phyloP scores from a whole-genome alignment of 2,888 invertebrate species.

The Megamerina dolium region DNA sequence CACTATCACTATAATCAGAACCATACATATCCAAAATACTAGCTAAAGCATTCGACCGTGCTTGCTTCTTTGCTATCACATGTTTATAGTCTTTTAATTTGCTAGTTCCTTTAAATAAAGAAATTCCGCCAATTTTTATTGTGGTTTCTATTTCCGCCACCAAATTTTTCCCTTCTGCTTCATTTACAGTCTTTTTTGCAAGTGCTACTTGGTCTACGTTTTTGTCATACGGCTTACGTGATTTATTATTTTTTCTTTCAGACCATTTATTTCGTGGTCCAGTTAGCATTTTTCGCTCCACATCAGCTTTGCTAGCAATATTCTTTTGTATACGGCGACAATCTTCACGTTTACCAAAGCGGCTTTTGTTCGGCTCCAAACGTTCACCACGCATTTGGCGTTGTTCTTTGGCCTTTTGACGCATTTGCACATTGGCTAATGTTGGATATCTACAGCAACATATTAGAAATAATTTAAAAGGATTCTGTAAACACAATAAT shows the following conservation, averaged over 20 bases:
- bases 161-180: neutral
- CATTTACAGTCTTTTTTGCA: neutral
- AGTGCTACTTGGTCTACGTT: neutral
- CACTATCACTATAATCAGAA: constrained; percentile 22
- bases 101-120: constrained; percentile 35
- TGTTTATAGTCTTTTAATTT: constrained; percentile 31
- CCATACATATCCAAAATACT: constrained; percentile 43
- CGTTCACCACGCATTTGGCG: constrained; percentile 70
- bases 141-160: constrained; percentile 1
- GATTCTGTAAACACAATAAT: neutral
- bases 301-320: neutral
- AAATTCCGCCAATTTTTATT: constrained; percentile 3
- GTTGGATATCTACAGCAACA: constrained; percentile 60
- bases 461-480: neutral
- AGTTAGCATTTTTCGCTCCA: neutral
- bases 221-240: too few species aligned
- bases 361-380: constrained; percentile 50
- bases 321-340: constrained; percentile 30
- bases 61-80: constrained; percentile 14
- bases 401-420: constrained; percentile 59
- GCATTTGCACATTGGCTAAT: constrained; percentile 59
- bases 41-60: constrained; percentile 28
- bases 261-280: neutral
- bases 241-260: constrained; percentile 9
- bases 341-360: constrained; percentile 49